These are phyloP conservation scores for Geotria australis DNA, from an alignment of 2,797 vertebrate species.

Conservation along the genomic window DNA sequence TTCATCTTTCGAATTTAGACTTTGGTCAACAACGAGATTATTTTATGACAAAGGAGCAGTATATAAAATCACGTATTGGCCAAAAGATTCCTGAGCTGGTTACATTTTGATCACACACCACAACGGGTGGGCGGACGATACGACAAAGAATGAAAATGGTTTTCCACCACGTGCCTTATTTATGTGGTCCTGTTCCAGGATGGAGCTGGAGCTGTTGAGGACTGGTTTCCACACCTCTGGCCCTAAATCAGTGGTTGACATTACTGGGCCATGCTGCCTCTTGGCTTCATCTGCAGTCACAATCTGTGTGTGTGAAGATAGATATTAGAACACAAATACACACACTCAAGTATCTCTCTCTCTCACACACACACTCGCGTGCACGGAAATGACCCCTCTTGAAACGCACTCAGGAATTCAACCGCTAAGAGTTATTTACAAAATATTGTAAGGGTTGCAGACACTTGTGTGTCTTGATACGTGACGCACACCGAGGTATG, in stretches of 20 bases:
- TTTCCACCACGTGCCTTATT: constrained; percentile 18
- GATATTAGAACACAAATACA: background rate
- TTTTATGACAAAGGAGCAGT: too few relatives aligned
- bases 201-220: background rate
- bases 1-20: too few relatives aligned
- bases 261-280: background rate
- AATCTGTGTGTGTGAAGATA: background rate
- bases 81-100: too few relatives aligned
- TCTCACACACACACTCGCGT: background rate
- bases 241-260: background rate
- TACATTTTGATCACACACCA: too few relatives aligned
- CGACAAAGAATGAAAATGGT: constrained; percentile 7
- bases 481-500: too few relatives aligned
- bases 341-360: background rate
- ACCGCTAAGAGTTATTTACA: too few relatives aligned
- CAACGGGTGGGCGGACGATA: too few relatives aligned
- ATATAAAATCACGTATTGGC: too few relatives aligned
- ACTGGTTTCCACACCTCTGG: background rate
- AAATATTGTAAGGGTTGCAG: too few relatives aligned
- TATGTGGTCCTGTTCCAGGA: background rate
- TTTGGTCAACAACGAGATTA: too few relatives aligned
- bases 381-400: background rate
- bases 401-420: too few relatives aligned
- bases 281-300: background rate
- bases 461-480: too few relatives aligned